These are phyloP conservation scores for Limosa lapponica DNA, from an alignment of 2,797 vertebrate genomes.

Conservation along the genomic window DNA sequence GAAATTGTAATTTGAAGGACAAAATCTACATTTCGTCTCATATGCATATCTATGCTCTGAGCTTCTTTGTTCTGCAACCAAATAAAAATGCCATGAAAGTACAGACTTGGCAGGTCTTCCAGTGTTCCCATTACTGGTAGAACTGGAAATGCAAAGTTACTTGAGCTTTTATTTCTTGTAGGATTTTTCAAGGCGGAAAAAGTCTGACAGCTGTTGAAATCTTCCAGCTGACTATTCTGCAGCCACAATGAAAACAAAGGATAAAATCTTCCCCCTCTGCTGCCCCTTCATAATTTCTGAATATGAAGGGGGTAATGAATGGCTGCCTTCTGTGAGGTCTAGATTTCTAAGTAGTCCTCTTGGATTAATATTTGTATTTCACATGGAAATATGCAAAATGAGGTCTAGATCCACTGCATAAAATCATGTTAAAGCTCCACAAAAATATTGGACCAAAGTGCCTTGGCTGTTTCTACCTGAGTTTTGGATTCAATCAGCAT, in stretches of 20 bases:
- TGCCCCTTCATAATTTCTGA: neutral
- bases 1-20: conserved; percentile 22
- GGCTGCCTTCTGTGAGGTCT: neutral
- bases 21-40: neutral
- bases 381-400: neutral
- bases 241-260: neutral
- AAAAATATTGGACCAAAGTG: neutral
- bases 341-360: neutral
- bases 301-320: neutral
- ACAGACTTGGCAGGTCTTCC: neutral
- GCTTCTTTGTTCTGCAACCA: neutral
- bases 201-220: neutral
- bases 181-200: conserved; percentile 1
- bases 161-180: neutral
- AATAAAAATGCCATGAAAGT: neutral
- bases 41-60: neutral
- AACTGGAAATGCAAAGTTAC: neutral
- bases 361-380: neutral
- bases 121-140: neutral
- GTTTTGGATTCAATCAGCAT: neutral
- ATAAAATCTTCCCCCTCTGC: neutral
- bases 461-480: neutral
- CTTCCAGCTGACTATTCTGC: neutral
- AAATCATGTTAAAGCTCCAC: neutral
- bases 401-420: neutral